Evolutionary conservation across 2,113 vertebrate genomes (phyloP), one percentile per base, ranked within the genome.

Genomic region (Phoxinus phoxinus): DNA sequence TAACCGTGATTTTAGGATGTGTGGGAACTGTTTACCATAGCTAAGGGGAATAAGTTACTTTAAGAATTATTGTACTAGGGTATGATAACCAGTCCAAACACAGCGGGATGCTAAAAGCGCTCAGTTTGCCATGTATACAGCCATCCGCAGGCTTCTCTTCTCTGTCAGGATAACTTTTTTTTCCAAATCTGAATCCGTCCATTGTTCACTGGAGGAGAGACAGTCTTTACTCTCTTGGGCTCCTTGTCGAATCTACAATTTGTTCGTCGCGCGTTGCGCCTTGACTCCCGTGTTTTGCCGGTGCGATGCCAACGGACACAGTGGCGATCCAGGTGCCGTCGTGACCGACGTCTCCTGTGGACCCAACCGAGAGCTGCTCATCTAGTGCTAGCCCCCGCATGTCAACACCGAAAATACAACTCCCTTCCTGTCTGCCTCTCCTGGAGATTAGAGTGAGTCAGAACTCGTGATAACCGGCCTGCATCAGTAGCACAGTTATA

Each of bases 401-500:
- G 59, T 82, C 80, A 67, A 25, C 63, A 15, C 25, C 17, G 9
- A 69, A 82, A 82, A 67, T 35, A 82, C 41, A 82, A 51, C 80
- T 32, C 35, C 58, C 67, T 41, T 63, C 77, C 72, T 76, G 32
- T 58, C 25, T 44, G 41, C 48, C 63, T 82, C 71, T 75, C 81
- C 46, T 9, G 51, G 59, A 76, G 83, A 84, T 76, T 75, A 84
- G 58, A 76, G 83, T 76, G 59, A 84, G 37, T 84, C 72, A 76
- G 53, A 56, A 41, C 30, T 35, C 25, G 63, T 19, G 51, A 27
- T 32, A 61, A 37, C 21, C 63, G 30, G 73, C 48, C 69, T 41
- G 67, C 82, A 84, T 41, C 86, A 87, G 75, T 59, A 87, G 48
- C 69, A 76, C 58, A 13, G 83, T 84, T 87, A 84, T 74, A 79